These are phyloP conservation scores for Urocolius indicus DNA, from an alignment of 2,113 vertebrate genomes.

Conservation along the genomic window DNA sequence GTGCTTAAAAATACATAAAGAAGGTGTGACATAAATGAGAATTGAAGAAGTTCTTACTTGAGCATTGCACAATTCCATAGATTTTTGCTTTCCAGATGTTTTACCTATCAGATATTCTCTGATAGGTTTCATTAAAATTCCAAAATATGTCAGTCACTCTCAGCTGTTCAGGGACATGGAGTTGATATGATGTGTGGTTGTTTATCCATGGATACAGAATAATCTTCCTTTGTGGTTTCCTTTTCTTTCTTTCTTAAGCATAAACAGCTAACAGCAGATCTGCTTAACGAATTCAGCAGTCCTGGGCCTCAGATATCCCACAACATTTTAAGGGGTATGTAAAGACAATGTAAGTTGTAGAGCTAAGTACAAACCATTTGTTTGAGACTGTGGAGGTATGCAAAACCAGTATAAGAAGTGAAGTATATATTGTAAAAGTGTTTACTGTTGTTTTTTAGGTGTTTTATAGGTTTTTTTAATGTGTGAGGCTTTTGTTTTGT, in stretches of 20 bases:
- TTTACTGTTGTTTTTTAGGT: not conserved
- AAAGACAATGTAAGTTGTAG: not conserved
- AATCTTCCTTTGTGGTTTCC: not conserved
- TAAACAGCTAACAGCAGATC: not conserved
- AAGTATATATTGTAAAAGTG: not conserved
- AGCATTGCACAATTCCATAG: slow-evolving; percentile 14
- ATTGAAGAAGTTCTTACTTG: slow-evolving; percentile 11
- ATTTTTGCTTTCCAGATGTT: slow-evolving; percentile 69
- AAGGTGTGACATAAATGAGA: slow-evolving; percentile 52
- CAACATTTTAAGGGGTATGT: not conserved
- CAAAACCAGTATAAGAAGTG: not conserved
- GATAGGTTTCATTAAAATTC: slow-evolving; percentile 64
- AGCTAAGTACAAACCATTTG: not conserved
- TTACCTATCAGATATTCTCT: slow-evolving; percentile 53
- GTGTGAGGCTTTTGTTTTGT: accelerated
- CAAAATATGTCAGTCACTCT: slow-evolving; percentile 43
- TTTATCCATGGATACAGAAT: slow-evolving; percentile 18
- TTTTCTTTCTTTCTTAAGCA: no score
- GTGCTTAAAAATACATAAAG: slow-evolving; percentile 32
- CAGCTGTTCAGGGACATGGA: slow-evolving; percentile 19
- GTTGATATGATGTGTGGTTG: not conserved
- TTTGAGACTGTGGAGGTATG: not conserved
- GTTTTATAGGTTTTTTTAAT: no score
- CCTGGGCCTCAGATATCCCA: not conserved
- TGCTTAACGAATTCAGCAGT: not conserved